Percentiles rank a stretch among this genome's conserved stretches.
Evolutionary conservation across 2,797 vertebrate genomes (phyloP).

Genomic region (Ciconia nigra): DNA sequence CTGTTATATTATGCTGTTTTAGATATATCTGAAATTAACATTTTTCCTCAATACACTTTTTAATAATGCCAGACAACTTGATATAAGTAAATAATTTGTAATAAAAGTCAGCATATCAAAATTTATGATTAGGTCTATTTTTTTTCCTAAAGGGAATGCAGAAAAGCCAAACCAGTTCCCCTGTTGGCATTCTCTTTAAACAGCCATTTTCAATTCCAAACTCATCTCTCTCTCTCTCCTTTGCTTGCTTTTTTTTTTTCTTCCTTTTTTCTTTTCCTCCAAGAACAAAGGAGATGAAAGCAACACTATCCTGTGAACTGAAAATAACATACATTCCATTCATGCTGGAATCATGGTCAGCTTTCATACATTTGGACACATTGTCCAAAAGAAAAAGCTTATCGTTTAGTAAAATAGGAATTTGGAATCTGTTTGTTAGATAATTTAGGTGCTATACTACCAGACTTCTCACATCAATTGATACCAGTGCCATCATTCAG

Average conservation of each 20-base stretch:
- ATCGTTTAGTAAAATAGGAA: background rate
- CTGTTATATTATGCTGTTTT: background rate
- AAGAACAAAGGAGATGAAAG: background rate
- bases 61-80: background rate
- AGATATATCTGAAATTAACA: background rate
- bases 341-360: background rate
- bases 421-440: background rate
- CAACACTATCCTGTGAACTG: background rate
- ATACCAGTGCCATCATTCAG: background rate
- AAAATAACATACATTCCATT: background rate
- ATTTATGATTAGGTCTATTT: background rate
- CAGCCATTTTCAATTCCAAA: background rate
- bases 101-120: background rate
- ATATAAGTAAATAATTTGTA: background rate
- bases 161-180: background rate
- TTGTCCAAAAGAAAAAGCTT: background rate
- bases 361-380: background rate
- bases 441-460: background rate
- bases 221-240: background rate
- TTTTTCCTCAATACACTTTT: background rate
- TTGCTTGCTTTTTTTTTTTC: background rate
- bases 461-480: background rate
- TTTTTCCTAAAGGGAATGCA: background rate
- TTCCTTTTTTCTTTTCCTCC: background rate
- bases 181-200: background rate